Percentiles rank a stretch among this genome's conserved stretches.
Evolutionary conservation across 2,113 vertebrate species (phyloP).

Genomic region (Xenus cinereus): DNA sequence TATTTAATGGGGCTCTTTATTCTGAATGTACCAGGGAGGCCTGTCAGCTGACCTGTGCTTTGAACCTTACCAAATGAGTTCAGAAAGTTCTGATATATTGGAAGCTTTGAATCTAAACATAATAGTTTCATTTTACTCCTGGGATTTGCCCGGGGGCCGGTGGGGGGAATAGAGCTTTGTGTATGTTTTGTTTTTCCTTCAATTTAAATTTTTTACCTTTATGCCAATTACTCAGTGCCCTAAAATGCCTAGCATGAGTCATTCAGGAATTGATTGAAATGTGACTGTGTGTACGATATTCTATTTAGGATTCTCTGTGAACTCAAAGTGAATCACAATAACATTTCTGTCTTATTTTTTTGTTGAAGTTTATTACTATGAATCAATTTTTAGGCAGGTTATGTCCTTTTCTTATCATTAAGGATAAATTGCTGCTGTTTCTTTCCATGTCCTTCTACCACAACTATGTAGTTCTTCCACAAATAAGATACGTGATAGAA

Average conservation of each 20-base stretch:
- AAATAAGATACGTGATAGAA: neutral
- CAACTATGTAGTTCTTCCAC: neutral
- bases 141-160: neutral
- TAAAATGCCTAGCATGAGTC: neutral
- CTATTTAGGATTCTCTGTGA: neutral
- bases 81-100: neutral
- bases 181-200: neutral
- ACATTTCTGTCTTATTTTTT: neutral
- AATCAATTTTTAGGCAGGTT: neutral
- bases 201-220: neutral
- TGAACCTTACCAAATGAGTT: constrained; percentile 39
- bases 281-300: neutral
- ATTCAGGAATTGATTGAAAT: neutral
- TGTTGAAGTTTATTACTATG: neutral
- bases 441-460: neutral
- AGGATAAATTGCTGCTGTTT: neutral
- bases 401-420: neutral
- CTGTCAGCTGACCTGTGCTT: constrained; percentile 46
- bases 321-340: neutral
- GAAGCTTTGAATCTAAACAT: neutral
- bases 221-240: neutral
- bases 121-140: neutral
- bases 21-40: neutral
- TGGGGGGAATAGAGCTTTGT: neutral
- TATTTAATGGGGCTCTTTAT: constrained; percentile 43